Evolutionary conservation across 1,140 invertebrate species (phyloP).

Genomic region (Pentalonia nigronervosa): DNA sequence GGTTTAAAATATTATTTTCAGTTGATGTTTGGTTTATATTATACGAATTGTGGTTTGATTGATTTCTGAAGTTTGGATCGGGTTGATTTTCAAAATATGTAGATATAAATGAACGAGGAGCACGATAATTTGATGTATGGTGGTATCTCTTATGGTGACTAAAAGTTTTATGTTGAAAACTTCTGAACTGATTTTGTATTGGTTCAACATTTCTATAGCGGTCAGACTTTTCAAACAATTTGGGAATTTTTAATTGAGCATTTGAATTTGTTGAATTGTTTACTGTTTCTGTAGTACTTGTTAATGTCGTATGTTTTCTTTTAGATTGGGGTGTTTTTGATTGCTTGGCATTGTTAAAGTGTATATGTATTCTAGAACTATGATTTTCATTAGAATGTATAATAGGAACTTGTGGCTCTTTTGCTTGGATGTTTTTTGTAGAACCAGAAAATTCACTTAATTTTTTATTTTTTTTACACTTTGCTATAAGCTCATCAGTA

Average conservation of each 20-base stretch:
- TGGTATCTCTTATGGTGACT: constrained; percentile 10
- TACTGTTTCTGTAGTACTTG: background rate
- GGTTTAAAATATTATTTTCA: constrained; percentile 41
- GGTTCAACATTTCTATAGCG: background rate
- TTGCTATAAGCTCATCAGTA: background rate
- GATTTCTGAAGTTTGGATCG: background rate
- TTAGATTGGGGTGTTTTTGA: background rate
- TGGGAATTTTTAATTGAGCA: background rate
- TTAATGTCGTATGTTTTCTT: background rate
- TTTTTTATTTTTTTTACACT: background rate
- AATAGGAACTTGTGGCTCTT: too few species aligned
- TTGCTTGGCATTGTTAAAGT: background rate
- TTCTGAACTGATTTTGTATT: constrained; percentile 48
- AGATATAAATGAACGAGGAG: background rate
- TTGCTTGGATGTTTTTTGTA: background rate
- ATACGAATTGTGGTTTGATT: background rate
- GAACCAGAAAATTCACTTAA: background rate
- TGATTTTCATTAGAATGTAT: background rate
- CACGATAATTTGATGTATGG: background rate
- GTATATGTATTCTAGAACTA: background rate
- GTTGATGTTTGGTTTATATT: background rate
- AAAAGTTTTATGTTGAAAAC: constrained; percentile 46
- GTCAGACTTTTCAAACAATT: background rate
- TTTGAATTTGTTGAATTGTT: background rate
- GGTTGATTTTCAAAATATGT: background rate